Evolutionary conservation across 2,888 invertebrate species (phyloP), one percentile per base, ranked within the genome.

Genomic region (Stegophylla sp.): DNA sequence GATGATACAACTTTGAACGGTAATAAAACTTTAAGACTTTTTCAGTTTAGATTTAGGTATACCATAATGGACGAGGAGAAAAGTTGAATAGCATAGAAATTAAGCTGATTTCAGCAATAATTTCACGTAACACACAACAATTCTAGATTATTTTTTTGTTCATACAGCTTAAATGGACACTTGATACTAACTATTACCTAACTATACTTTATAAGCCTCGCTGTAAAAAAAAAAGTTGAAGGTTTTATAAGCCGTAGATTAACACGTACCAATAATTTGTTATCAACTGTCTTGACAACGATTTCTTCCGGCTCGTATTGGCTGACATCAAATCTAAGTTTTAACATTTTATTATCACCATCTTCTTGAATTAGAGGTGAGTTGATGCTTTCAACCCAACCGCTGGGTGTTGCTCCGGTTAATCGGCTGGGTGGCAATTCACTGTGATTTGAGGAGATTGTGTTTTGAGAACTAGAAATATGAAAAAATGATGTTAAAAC

Each of bases 271-370:
- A 96, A 89, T 86, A 98, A 90, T 90, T 96, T 95, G 89, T 97
- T 97, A 89, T 98, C 98, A 85, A 97, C 95, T 84, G 98, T 98
- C 89, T 97, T 98, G 84, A 98, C 97, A 86, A 96, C 95, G 86
- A 98, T 97, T 90, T 98, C 98, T 88, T 98, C 98, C 72, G 94
- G 94, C 4, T 90, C 90, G 53, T 83, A 83, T 79, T 83, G 83
- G 73, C 83, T 83, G 51, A 83, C 97, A 87, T 98, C 98, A 88
- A 98, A 98, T 86, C 97, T 91, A 84, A 98, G 91, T 87, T 97
- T 96, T 85, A 98, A 90, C 86, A 94, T 93, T 88, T 97, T 97
- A 88, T 92, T 96, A 87, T 96, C 94, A 79, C 95, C 96, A 86
- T 96, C 95, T 85, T 96, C 95, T 88, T 96, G 94, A 87, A 95